Evolutionary conservation across 2,113 vertebrate species (phyloP).

Genomic region (Ancistrus triradiatus): DNA sequence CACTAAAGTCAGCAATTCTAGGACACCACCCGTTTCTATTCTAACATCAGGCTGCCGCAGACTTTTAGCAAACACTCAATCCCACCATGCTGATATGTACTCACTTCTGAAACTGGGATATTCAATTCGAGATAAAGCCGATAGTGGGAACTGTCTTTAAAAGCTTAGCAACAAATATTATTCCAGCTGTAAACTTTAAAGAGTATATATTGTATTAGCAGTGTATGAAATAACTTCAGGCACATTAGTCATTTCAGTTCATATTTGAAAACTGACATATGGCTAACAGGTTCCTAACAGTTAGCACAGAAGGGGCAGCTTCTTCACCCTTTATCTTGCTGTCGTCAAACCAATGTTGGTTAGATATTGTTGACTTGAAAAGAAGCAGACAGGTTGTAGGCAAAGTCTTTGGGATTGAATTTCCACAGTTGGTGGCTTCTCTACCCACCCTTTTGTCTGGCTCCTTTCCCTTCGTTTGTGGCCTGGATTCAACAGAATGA

Average conservation of each 20-base stretch:
- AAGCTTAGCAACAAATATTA: too few species aligned
- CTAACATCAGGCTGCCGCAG: not conserved
- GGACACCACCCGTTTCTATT: slow-evolving; percentile 11
- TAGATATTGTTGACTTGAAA: slow-evolving; percentile 65
- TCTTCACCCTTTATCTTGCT: slow-evolving; percentile 53
- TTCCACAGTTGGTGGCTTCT: slow-evolving; percentile 45
- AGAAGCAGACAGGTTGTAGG: slow-evolving; percentile 32
- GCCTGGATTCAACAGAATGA: slow-evolving; percentile 35
- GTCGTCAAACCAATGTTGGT: slow-evolving; percentile 58
- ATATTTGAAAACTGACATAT: slow-evolving; percentile 64
- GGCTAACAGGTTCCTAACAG: slow-evolving; percentile 64
- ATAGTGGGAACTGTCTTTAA: too few species aligned
- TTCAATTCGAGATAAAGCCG: too few species aligned
- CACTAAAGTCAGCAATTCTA: not conserved
- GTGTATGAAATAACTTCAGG: not conserved
- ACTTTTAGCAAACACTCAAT: not conserved
- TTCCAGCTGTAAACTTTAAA: slow-evolving; percentile 13
- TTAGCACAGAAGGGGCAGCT: slow-evolving; percentile 50
- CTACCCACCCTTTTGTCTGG: slow-evolving; percentile 53
- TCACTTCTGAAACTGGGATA: not conserved
- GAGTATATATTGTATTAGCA: slow-evolving; percentile 21
- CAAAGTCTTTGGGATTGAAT: slow-evolving; percentile 58
- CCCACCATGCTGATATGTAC: not conserved
- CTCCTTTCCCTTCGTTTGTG: slow-evolving; percentile 33
- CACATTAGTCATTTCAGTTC: not conserved